Conservation (phyloP, 92 coral and sea anemone species). For the Blastomussa wellsi region DNA sequence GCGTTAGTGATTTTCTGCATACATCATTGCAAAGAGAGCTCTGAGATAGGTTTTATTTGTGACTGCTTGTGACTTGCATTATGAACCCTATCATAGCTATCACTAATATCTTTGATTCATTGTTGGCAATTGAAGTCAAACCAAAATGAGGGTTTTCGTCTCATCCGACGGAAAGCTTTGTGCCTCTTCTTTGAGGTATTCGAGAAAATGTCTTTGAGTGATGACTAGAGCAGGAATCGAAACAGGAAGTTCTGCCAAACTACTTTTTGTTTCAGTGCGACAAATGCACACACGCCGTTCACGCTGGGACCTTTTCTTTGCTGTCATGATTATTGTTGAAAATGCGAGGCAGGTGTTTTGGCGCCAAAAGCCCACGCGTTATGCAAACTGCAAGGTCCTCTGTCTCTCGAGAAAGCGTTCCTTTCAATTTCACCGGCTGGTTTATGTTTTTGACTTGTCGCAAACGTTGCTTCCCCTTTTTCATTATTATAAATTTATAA, state of each 20-base stretch:
- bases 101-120: background rate
- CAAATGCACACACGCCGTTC: background rate
- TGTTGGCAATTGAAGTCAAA: background rate
- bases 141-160: background rate
- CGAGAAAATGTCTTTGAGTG: background rate
- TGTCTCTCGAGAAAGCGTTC: background rate
- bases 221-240: background rate
- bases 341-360: conserved; percentile 24
- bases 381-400: conserved; percentile 11
- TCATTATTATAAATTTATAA: background rate
- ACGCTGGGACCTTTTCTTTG: background rate
- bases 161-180: background rate
- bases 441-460: background rate
- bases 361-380: conserved; percentile 24
- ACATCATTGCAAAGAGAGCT: background rate
- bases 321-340: conserved; percentile 27
- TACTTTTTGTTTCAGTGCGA: conserved; percentile 1
- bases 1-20: background rate
- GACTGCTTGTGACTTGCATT: background rate
- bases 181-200: background rate
- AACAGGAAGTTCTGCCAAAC: background rate
- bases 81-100: background rate
- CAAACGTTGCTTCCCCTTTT: background rate
- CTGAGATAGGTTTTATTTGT: background rate
- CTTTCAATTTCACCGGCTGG: background rate